Evolutionary conservation across 2,113 vertebrate genomes (phyloP).

Genomic region (Albula goreensis): DNA sequence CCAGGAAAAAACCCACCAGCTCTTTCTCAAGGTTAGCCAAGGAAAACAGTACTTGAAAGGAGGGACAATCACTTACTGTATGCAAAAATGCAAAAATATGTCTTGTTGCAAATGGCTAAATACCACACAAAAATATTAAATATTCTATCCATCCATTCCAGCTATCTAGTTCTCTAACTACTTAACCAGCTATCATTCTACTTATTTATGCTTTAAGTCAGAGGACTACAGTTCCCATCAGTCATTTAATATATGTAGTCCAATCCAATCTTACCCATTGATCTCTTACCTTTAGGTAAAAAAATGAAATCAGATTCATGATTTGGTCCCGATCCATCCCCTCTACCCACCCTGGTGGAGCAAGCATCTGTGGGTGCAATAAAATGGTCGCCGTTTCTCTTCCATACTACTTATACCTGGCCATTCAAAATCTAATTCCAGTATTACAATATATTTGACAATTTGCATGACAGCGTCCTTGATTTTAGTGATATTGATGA

Average conservation of each 20-base stretch:
- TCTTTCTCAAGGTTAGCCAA: no score
- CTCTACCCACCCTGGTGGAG: constrained; percentile 62
- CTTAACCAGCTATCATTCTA: background rate
- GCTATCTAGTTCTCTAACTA: background rate
- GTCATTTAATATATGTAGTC: background rate
- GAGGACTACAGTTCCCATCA: background rate
- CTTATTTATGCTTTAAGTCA: background rate
- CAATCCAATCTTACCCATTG: background rate
- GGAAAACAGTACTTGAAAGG: no score
- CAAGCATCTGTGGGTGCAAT: constrained; percentile 41
- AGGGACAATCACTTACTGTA: no score
- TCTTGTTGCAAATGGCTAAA: no score
- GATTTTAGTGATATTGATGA: background rate
- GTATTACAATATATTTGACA: no score
- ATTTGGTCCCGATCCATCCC: constrained; percentile 58
- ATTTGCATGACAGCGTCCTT: background rate
- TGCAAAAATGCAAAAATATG: no score
- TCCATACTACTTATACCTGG: no score
- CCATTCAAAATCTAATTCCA: no score
- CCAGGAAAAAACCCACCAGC: background rate
- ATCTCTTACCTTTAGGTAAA: constrained; percentile 56
- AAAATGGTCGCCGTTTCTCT: background rate
- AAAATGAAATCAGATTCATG: background rate
- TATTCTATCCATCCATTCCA: no score
- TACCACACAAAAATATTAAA: no score